Percentiles rank a stretch among this genome's conserved stretches.
These are phyloP conservation scores for Philereme transversata DNA, from an alignment of 2,888 invertebrate genomes.

Conservation along the genomic window DNA sequence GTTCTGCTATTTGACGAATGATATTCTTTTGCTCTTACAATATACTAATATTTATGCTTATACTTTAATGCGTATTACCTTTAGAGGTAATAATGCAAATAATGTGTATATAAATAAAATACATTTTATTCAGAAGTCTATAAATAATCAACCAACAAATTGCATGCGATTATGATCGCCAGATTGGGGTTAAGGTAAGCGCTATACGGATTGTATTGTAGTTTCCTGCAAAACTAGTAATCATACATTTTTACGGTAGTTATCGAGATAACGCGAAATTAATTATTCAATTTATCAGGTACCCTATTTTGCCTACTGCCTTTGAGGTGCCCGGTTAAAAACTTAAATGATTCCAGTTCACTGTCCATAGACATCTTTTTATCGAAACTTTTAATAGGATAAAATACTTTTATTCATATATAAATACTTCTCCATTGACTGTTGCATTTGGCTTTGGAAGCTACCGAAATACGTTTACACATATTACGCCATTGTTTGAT, in stretches of 20 bases:
- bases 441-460: not conserved
- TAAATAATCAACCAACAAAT: conserved; percentile 1
- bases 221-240: conserved; percentile 57
- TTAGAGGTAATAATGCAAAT: not conserved
- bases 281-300: no score
- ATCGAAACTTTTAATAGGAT: no score
- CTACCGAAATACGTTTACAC: not conserved
- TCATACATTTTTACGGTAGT: conserved; percentile 32
- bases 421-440: no score
- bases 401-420: no score
- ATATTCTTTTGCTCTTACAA: no score
- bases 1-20: no score
- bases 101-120: conserved; percentile 3
- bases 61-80: no score
- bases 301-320: no score
- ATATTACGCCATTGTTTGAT: not conserved
- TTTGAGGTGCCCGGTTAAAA: no score
- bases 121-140: conserved; percentile 8
- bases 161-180: conserved; percentile 59
- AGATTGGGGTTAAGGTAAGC: conserved; percentile 70
- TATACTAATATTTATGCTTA: no score
- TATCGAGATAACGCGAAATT: not conserved
- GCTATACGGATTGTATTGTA: conserved; percentile 39
- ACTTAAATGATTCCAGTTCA: no score
- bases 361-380: no score